Base-by-base conservation (phyloP, 2,797 vertebrate species). In the Gymnothorax reevesii region DNA sequence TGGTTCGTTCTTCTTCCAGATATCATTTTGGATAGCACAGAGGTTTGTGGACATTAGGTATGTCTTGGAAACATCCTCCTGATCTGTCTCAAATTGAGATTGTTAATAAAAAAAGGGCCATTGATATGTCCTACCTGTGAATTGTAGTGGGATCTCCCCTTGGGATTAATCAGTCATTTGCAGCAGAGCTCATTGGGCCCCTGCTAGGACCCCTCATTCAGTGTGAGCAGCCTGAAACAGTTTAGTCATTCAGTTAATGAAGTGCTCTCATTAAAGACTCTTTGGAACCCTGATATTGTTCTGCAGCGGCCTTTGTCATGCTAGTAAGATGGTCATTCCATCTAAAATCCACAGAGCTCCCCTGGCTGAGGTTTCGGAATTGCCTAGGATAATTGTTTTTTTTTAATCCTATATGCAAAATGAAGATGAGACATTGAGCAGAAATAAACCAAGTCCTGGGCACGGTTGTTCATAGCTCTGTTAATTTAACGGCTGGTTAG, bases 211-310 rank as follows among this genome's bases (percentile, higher is more conserved):
- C 42, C 33, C 33, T 42, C 33, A 49, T 75, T 42, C 73, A 49
- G 13, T 42, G 49, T 75, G 3, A 4, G 10, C 73, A 75, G 73
- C 73, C 42, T 27, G 73, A 15, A 12, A 49, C 73, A 4, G 13
- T 73, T 73, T 73, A 12, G 25, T 73, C 64, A 71, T 71, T 71
- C 25, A 27, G 69, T 71, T n/a, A 71, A 33, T 71, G 69, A 71
- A n/a, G 25, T 27, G 25, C 62, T 71, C 69, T 71, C 69, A n/a
- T 33, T 15, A 7, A 9, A 27, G 69, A 8, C 69, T 71, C 66
- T 27, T 49, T 75, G 27, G 27, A 73, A 73, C 25, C 12, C 13
- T 33, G 71, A 27, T 42, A 33, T 22, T 73, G 33, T 49, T 0
- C 4, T 75, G 33, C 33, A 75, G 3, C 20, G 6, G 27, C 13